Conservation (phyloP, 2,888 invertebrate genomes). For the Eupeodes latifasciatus region DNA sequence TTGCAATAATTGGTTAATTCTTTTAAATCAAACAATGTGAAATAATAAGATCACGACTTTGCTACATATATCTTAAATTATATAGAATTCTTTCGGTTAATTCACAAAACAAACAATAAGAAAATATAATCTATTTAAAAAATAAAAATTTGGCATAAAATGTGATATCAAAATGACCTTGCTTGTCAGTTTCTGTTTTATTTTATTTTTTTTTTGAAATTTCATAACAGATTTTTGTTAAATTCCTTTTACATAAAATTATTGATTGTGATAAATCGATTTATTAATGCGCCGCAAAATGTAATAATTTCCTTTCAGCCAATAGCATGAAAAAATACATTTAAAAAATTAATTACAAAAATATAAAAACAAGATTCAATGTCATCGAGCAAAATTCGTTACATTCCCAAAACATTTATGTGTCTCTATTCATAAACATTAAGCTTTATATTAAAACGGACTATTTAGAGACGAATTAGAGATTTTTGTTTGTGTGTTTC, state of each 20-base stretch:
- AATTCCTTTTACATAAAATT: neutral
- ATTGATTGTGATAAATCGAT: conserved; percentile 3
- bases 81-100: neutral
- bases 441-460: neutral
- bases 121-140: neutral
- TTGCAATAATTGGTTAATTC: too few relatives aligned
- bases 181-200: conserved; percentile 16
- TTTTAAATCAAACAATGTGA: neutral
- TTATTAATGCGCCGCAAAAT: too few relatives aligned
- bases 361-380: conserved; percentile 36
- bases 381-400: conserved; percentile 33
- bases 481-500: neutral
- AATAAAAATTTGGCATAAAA: conserved; percentile 8
- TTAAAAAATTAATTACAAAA: conserved; percentile 43
- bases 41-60: conserved; percentile 5
- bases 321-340: conserved; percentile 1
- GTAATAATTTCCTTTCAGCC: neutral
- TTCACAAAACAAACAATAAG: neutral
- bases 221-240: neutral
- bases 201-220: neutral
- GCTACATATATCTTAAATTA: neutral
- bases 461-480: neutral
- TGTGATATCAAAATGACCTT: conserved; percentile 8
- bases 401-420: neutral
- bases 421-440: neutral